These are phyloP conservation scores for Gobius niger DNA, from an alignment of 2,113 vertebrate species.

Conservation along the genomic window DNA sequence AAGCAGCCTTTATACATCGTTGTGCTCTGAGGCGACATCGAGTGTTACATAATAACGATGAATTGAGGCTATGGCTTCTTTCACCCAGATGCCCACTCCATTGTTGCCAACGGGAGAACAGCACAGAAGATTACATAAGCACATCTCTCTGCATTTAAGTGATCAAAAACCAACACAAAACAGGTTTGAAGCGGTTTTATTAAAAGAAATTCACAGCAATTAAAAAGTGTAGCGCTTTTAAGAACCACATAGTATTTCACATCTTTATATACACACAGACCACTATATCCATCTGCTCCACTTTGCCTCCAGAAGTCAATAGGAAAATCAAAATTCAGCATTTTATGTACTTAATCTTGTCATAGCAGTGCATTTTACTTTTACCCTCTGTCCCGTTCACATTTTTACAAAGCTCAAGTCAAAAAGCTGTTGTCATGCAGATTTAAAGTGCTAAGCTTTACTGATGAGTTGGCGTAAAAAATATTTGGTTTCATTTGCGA, in stretches of 20 bases:
- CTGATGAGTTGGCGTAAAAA: constrained; percentile 44
- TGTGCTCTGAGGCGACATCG: neutral
- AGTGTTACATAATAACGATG: neutral
- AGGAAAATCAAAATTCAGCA: neutral
- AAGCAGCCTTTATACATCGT: neutral
- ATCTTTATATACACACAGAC: constrained; percentile 48
- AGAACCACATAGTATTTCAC: constrained; percentile 33
- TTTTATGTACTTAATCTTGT: neutral
- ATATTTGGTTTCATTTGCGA: constrained; percentile 51
- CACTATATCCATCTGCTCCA: constrained; percentile 37
- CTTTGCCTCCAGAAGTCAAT: neutral
- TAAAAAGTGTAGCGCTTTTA: constrained; percentile 42
- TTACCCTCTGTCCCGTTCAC: constrained; percentile 22
- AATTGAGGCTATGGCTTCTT: neutral
- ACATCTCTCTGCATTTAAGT: neutral
- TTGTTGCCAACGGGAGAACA: neutral
- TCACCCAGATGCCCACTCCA: neutral
- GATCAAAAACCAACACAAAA: constrained; percentile 12
- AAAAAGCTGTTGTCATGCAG: constrained; percentile 67
- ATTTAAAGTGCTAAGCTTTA: constrained; percentile 83
- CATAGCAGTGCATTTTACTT: constrained; percentile 51
- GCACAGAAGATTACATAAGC: neutral
- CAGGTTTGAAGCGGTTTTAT: constrained; percentile 62
- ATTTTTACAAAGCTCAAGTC: constrained; percentile 53
- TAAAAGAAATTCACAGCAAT: constrained; percentile 56